Base-by-base conservation (phyloP, 2,797 vertebrate species). In the Oryzias sinensis region DNA sequence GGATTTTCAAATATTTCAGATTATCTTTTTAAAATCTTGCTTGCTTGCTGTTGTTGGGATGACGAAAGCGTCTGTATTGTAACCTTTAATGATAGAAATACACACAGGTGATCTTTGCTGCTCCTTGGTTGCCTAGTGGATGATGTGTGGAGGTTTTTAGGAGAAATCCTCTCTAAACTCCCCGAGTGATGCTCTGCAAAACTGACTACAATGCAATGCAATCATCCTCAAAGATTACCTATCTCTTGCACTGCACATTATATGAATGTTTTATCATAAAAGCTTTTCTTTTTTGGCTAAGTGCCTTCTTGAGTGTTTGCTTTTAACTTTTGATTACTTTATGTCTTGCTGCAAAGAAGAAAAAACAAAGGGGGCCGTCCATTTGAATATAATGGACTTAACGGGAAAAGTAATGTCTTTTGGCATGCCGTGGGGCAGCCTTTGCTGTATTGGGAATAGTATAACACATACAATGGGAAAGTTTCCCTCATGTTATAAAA, bases 211-310 rank as follows among this genome's bases (percentile, higher is more conserved):
- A 92, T 91, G 87, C 86, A 89, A 88, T 84, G 70, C 85, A 88
- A 84, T 87, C 72, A 79, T 85, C 78, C 82, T 85, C 75, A 86
- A 85, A 86, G 85, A 86, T 87, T 76, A 89, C 87, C 88, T 90
- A 86, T 85, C 87, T 88, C 77, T 82, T 82, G 75, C 75, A 61
- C 70, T 68, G 76, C 87, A 67, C 68, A 68, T 76, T 89, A 87
- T 93, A 90, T 93, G 90, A 92, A 92, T 93, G 92, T 93, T 93
- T 91, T 90, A 92, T 91, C 80, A 82, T 90, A 90, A 91, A 90
- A 89, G 89, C 87, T 87, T 90, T 90, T 86, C 83, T 89, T 88
- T 90, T 88, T 86, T 86, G 20, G 87, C 88, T 89, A 88, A 89
- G 87, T 89, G 88, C 83, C 87, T 85, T 76, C 84, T 87, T 86